Evolutionary conservation across 2,888 invertebrate species (phyloP).

Genomic region (Platycheirus albimanus): DNA sequence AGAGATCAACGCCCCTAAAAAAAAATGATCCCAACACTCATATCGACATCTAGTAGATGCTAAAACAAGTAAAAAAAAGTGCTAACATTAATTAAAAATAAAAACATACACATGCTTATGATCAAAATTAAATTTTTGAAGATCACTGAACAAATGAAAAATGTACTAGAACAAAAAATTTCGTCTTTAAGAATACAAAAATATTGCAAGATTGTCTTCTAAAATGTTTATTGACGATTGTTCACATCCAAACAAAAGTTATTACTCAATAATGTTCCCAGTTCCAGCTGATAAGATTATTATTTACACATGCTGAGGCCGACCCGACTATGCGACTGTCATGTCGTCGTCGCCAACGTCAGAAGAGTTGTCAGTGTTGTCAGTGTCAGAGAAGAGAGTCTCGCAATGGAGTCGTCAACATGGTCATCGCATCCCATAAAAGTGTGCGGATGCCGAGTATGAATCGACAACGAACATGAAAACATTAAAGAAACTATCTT

Average conservation of each 20-base stretch:
- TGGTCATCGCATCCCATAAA: conserved; percentile 56
- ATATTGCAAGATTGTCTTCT: conserved; percentile 10
- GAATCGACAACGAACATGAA: conserved; percentile 36
- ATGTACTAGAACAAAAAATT: not conserved
- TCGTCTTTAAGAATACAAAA: not conserved
- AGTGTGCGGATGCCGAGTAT: conserved; percentile 6
- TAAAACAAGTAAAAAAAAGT: not conserved
- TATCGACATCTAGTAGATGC: not conserved
- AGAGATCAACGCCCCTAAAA: conserved; percentile 4
- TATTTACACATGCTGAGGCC: too few relatives aligned
- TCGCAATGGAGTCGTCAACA: conserved; percentile 32
- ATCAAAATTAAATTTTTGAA: not conserved
- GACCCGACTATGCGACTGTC: conserved; percentile 22
- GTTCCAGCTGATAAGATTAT: conserved; percentile 60
- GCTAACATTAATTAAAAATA: not conserved
- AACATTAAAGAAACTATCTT: conserved; percentile 10
- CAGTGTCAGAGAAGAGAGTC: conserved; percentile 43
- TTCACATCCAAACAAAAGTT: conserved; percentile 47
- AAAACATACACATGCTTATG: not conserved
- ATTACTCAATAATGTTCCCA: conserved; percentile 56
- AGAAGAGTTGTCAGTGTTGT: conserved; percentile 59
- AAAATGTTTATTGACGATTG: conserved; percentile 9
- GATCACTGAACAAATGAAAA: conserved; percentile 7
- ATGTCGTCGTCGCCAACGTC: conserved; percentile 17
- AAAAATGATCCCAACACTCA: not conserved